phyloP scores from a whole-genome alignment of 2,113 vertebrate species.

The Phodopus roborovskii region DNA sequence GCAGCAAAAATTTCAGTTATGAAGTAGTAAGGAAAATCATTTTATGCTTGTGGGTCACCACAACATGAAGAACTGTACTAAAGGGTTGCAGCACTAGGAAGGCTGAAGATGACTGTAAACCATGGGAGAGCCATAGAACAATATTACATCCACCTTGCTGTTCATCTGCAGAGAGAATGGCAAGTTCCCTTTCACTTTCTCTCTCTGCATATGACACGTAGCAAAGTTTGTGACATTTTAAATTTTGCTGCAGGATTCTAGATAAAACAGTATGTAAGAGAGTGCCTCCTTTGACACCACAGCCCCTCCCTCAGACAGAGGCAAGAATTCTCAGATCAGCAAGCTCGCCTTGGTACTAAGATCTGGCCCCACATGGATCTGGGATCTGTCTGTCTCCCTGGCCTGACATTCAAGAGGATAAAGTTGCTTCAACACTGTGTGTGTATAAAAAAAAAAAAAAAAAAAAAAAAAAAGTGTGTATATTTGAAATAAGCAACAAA shows the following conservation, averaged over 20 bases:
- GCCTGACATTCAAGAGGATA: not conserved
- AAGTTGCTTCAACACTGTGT: not conserved
- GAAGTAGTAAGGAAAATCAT: not conserved
- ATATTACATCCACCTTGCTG: not conserved
- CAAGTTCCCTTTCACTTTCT: constrained; percentile 54
- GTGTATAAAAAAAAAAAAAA: not conserved
- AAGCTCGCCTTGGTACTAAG: constrained; percentile 17
- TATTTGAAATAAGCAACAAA: not conserved
- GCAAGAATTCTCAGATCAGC: not conserved
- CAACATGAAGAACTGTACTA: not conserved
- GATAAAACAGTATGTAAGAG: not conserved
- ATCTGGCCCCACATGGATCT: not conserved
- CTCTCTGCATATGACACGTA: not conserved
- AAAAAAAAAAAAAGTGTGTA: not conserved
- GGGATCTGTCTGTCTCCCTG: not conserved
- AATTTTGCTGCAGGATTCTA: constrained; percentile 52
- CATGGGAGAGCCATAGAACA: no score
- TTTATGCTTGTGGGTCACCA: not conserved
- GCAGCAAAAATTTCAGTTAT: not conserved
- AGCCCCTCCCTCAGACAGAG: not conserved
- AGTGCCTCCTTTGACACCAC: not conserved
- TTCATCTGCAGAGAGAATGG: not conserved
- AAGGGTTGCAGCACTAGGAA: not conserved
- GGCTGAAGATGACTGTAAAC: not conserved
- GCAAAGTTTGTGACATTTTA: not conserved